phyloP scores from a whole-genome alignment of 1,140 invertebrate species.

The Drosophila watanabei region DNA sequence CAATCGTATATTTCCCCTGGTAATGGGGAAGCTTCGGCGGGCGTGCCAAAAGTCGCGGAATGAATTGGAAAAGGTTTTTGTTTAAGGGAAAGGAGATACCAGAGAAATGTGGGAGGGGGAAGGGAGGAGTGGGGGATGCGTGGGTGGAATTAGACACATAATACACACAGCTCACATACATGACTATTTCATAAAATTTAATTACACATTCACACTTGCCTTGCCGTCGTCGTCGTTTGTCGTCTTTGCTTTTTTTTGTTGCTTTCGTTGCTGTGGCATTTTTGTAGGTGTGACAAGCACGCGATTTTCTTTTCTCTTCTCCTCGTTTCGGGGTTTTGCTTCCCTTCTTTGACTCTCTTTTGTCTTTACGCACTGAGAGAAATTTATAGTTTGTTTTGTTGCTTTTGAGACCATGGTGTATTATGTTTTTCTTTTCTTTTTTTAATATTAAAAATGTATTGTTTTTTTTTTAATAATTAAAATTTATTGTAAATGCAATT shows the following conservation, averaged over 20 bases:
- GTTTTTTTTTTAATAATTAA: too few species aligned
- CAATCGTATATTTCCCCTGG: constrained; percentile 23
- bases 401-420: too few species aligned
- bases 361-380: not conserved
- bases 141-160: constrained; percentile 35
- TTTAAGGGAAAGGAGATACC: constrained; percentile 15
- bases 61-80: constrained; percentile 20
- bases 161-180: constrained; percentile 27
- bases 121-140: not conserved
- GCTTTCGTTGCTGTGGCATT: constrained; percentile 44
- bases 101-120: not conserved
- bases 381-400: not conserved
- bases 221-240: constrained; percentile 27
- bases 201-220: constrained; percentile 81
- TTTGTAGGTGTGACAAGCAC: constrained; percentile 76
- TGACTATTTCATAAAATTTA: constrained; percentile 79
- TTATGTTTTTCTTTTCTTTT: too few species aligned
- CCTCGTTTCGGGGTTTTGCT: constrained; percentile 1
- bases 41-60: constrained; percentile 40
- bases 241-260: constrained; percentile 16
- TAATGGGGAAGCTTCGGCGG: constrained; percentile 23
- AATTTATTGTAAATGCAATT: too few species aligned
- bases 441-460: too few species aligned
- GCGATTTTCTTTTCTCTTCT: constrained; percentile 56
- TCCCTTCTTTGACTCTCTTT: constrained; percentile 9